phyloP scores from a whole-genome alignment of 2,113 vertebrate genomes.

The Alethe castanea region DNA sequence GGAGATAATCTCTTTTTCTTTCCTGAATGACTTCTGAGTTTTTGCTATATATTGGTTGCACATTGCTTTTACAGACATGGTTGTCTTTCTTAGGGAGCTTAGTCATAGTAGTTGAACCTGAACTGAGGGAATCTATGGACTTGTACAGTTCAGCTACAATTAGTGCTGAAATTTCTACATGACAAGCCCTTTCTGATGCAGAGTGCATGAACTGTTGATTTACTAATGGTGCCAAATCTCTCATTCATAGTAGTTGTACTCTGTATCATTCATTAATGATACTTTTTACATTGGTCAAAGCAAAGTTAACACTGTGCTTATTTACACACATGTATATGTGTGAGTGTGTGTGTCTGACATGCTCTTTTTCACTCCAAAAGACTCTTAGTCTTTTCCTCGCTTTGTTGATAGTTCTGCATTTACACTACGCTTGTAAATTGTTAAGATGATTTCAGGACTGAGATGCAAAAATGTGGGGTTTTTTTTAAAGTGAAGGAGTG shows the following conservation, averaged over 20 bases:
- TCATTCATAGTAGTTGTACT: background rate
- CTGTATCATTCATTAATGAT: background rate
- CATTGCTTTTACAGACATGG: background rate
- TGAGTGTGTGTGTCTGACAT: background rate
- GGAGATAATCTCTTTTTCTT: background rate
- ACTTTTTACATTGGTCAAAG: background rate
- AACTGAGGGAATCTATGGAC: background rate
- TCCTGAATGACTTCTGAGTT: background rate
- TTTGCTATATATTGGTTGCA: background rate
- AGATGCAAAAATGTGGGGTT: background rate
- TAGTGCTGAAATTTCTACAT: background rate
- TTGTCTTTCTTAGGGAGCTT: background rate
- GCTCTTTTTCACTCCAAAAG: background rate
- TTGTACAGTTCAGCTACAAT: background rate
- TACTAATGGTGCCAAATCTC: background rate
- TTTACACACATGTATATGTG: fast-evolving
- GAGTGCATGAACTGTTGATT: background rate
- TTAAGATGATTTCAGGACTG: background rate
- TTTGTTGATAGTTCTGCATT: background rate
- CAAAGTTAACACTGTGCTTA: background rate
- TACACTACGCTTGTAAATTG: fast-evolving
- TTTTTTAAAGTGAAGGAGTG: background rate
- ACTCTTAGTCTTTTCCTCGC: background rate
- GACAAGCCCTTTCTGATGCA: background rate
- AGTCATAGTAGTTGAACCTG: background rate